These are phyloP conservation scores for Thaleichthys pacificus DNA, from an alignment of 2,797 vertebrate species.

Conservation along the genomic window DNA sequence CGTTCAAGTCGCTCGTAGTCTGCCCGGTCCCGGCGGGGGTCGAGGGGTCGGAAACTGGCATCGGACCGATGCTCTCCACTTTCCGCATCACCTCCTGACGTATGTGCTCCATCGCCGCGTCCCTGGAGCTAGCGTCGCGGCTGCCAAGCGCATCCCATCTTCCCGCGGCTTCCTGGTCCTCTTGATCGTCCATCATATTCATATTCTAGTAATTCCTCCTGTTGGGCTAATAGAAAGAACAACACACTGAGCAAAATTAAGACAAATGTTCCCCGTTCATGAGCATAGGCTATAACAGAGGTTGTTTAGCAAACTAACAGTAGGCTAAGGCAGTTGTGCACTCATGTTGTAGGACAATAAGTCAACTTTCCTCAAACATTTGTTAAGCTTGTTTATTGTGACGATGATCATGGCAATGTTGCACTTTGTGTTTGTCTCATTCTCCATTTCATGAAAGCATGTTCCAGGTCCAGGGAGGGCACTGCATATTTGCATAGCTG, in stretches of 20 bases:
- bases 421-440: not conserved
- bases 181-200: conserved; percentile 80
- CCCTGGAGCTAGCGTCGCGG: conserved; percentile 77
- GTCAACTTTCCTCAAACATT: not conserved
- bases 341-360: not conserved
- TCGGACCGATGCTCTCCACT: conserved; percentile 70
- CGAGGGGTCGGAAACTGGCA: conserved; percentile 26
- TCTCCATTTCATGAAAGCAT: no score
- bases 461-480: no score
- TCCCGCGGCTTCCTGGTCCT: conserved; percentile 78
- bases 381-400: not conserved
- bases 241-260: not conserved
- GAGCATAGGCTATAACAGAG: no score
- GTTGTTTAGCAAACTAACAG: not conserved
- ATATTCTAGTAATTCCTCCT: conserved; percentile 50
- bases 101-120: conserved; percentile 83
- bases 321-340: not conserved
- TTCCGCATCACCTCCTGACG: conserved; percentile 80
- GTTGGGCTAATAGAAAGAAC: conserved; percentile 44
- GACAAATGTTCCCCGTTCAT: not conserved
- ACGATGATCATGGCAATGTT: not conserved
- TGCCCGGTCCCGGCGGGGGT: conserved; percentile 40
- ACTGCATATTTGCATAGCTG: no score
- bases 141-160: conserved; percentile 88
- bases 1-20: conserved; percentile 75